Percentiles rank a stretch among this genome's conserved stretches.
phyloP scores from a whole-genome alignment of 2,888 invertebrate genomes.

The Geotrupes spiniger region DNA sequence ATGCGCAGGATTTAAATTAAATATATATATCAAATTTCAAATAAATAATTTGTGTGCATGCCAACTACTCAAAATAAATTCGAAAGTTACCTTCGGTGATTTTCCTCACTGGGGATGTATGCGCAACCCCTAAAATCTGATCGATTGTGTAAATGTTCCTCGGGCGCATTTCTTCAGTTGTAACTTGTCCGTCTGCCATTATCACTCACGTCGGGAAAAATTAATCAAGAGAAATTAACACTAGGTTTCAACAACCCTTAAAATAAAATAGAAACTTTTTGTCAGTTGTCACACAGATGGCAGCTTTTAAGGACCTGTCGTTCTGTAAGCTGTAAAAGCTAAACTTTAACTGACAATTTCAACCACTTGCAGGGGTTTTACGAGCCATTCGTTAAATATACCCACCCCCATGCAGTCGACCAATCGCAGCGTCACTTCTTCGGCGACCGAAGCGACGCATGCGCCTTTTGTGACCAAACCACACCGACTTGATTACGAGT shows the following conservation, averaged over 20 bases:
- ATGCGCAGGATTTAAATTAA: constrained; percentile 1
- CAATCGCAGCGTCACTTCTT: constrained; percentile 31
- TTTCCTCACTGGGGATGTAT: constrained; percentile 22
- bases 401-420: constrained; percentile 34
- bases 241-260: not conserved
- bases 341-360: constrained; percentile 35
- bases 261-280: not conserved
- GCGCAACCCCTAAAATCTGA: constrained; percentile 48
- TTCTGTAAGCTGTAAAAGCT: constrained; percentile 10
- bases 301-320: not conserved
- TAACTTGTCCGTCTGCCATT: constrained; percentile 35
- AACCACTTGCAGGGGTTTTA: constrained; percentile 34
- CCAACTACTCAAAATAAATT: constrained; percentile 14
- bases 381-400: constrained; percentile 20
- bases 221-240: constrained; percentile 21
- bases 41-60: constrained; percentile 6
- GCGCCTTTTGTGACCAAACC: constrained; percentile 36
- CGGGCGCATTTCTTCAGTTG: constrained; percentile 42
- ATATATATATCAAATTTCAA: too few species aligned
- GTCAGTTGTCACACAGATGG: not conserved
- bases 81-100: constrained; percentile 36
- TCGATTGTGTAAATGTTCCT: constrained; percentile 50
- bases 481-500: constrained; percentile 41
- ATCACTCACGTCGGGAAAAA: too few species aligned
- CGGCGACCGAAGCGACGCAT: constrained; percentile 29